Conservation (phyloP, 1,140 invertebrate genomes). For the Trigoniulus corallinus region DNA sequence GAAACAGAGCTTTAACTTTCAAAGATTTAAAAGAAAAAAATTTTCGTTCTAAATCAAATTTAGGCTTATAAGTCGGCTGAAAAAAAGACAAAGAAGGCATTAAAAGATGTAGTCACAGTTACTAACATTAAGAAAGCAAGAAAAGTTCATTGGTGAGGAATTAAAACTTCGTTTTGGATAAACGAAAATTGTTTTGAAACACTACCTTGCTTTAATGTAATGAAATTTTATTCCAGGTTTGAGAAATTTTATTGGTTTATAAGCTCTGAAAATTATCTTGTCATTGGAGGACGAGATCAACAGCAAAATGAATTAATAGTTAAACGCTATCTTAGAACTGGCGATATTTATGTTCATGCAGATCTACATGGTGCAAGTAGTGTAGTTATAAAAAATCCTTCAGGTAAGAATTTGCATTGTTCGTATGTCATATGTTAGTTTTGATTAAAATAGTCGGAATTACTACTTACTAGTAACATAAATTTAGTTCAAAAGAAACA, state of each 20-base stretch:
- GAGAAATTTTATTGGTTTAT: constrained; percentile 99
- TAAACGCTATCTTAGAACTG: constrained; percentile 72
- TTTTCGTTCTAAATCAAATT: constrained; percentile 1
- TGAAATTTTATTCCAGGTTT: constrained; percentile 51
- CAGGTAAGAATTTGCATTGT: too few relatives aligned
- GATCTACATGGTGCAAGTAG: constrained; percentile 91
- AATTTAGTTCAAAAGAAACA: not conserved
- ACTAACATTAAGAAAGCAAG: constrained; percentile 84
- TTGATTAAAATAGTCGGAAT: not conserved
- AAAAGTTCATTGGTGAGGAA: constrained; percentile 41
- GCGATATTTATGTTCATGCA: constrained; percentile 80
- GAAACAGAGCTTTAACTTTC: not conserved
- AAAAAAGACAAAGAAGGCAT: constrained; percentile 79
- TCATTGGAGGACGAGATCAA: constrained; percentile 90
- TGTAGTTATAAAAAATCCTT: constrained; percentile 80
- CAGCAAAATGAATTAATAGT: constrained; percentile 97
- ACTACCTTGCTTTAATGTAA: not conserved
- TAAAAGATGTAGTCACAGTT: constrained; percentile 87
- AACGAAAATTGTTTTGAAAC: not conserved
- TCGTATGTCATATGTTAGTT: not conserved
- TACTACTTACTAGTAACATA: not conserved
- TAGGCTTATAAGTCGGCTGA: constrained; percentile 87
- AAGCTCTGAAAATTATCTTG: constrained; percentile 90
- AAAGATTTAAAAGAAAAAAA: constrained; percentile 7
- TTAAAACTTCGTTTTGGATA: not conserved